Base-by-base conservation (phyloP, 2,797 vertebrate genomes). In the Luscinia megarhynchos region DNA sequence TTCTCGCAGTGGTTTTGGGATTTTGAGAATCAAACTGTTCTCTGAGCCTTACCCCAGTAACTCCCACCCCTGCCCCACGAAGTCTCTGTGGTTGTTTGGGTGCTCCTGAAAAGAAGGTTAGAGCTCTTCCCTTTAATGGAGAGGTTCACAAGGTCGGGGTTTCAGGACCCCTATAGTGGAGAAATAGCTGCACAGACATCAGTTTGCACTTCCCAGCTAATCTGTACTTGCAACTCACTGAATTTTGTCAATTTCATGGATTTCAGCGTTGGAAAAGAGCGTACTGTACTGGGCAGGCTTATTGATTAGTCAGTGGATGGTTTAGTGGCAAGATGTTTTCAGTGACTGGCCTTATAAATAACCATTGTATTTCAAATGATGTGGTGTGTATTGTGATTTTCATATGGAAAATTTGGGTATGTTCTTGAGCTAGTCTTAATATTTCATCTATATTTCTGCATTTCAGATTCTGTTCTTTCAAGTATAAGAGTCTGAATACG, bases 31-130 rank as follows among this genome's bases (percentile, higher is more conserved):
- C 26, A 54, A n/a, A 46, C 16, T 50, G 6, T 66, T 69, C 45
- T 80, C 54, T 61, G 46, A 70, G 11, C 59, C 9, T 50, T n/a
- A 26, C 12, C 26, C 5, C 17, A 27, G 11, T 45, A 70, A 17
- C 18, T 23, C n/a, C 15, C 4, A 64, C 2, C 2, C 5, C 11
- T 11, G 10, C 4, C 9, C 16, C 5, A 21, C 0, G 0, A 61
- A 48, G 22, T 73, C 40, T 16, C 12, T 0, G 0, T 45, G 23
- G 32, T 63, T 72, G 19, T 20, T 89, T 83, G 23, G 18, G 15
- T 78, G 50, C 51, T 61, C 14, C n/a, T 51, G 51, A 62, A 79
- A 74, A 72, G 38, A 64, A 70, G 10, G 27, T 20, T 38, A 27
- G 36, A 79, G 27, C 10, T 76, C 86, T 68, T 4, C 6, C 16